Percentiles rank a stretch among this genome's conserved stretches.
These are phyloP conservation scores for Grammomys dolichurus DNA, from an alignment of 2,113 vertebrate genomes.

Conservation along the genomic window DNA sequence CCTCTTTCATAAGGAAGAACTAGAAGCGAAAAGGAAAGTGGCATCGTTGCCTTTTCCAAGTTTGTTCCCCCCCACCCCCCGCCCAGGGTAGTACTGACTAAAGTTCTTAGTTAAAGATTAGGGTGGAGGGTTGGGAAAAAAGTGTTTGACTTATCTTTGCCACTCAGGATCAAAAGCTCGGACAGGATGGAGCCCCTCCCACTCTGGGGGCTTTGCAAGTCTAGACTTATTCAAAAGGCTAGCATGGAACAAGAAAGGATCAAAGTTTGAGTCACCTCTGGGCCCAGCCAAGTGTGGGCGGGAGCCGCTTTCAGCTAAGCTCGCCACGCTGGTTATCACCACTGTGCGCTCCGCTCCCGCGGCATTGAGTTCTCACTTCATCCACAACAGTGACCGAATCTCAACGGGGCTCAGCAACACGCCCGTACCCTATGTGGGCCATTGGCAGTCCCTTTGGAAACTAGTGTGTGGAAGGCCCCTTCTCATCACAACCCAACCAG, in stretches of 20 bases:
- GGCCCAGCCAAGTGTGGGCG: neutral
- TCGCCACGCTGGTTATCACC: neutral
- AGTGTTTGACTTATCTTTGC: neutral
- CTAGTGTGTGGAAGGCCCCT: neutral
- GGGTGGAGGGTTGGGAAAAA: neutral
- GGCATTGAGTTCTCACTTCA: neutral
- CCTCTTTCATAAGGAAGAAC: neutral
- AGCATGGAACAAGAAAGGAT: neutral
- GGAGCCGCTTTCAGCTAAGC: neutral
- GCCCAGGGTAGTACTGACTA: neutral
- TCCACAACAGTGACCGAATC: neutral
- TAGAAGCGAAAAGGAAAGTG: neutral
- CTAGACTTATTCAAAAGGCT: slow-evolving; percentile 26
- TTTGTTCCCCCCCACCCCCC: neutral
- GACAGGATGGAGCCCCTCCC: neutral
- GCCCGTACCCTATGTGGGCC: neutral
- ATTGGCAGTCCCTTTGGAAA: neutral
- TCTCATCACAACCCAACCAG: neutral
- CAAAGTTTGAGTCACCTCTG: slow-evolving; percentile 65
- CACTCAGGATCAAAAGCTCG: slow-evolving; percentile 21
- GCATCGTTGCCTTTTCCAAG: neutral
- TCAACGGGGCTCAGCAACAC: neutral
- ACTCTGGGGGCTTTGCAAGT: slow-evolving; percentile 54
- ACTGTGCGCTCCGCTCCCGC: neutral
- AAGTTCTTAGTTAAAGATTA: slow-evolving; percentile 6